Percentiles rank a stretch among this genome's conserved stretches.
These are phyloP conservation scores for Triplophysa rosa DNA, from an alignment of 2,113 vertebrate species.

Conservation along the genomic window DNA sequence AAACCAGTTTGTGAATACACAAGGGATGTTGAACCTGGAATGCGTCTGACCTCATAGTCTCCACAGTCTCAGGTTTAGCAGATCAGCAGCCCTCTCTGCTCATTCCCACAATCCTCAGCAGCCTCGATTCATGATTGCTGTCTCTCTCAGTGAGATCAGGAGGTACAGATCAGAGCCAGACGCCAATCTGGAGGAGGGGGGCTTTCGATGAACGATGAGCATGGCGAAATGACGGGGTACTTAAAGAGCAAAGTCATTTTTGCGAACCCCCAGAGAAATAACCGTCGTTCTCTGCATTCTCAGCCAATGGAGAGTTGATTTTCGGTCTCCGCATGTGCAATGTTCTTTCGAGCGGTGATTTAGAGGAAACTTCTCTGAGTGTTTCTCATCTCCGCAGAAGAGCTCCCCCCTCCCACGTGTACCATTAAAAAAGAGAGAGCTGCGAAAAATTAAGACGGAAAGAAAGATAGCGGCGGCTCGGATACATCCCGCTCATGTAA, in stretches of 20 bases:
- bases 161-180: neutral
- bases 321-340: slow-evolving; percentile 44
- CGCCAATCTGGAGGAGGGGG: neutral
- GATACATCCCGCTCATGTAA: slow-evolving; percentile 59
- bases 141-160: neutral
- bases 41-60: neutral
- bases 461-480: slow-evolving; percentile 36
- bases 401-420: slow-evolving; percentile 20
- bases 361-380: slow-evolving; percentile 13
- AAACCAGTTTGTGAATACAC: too few relatives aligned
- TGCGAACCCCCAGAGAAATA: slow-evolving; percentile 59
- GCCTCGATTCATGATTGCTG: neutral
- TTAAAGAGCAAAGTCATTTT: slow-evolving; percentile 52
- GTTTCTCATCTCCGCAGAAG: slow-evolving; percentile 44
- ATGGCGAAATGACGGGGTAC: neutral
- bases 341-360: neutral
- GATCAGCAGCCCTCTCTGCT: neutral
- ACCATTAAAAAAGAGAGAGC: slow-evolving; percentile 40
- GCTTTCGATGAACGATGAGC: neutral
- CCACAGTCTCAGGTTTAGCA: neutral
- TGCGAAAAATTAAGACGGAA: slow-evolving; percentile 34
- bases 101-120: neutral
- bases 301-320: slow-evolving; percentile 24
- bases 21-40: too few relatives aligned
- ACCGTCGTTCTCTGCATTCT: slow-evolving; percentile 54